phyloP scores from a whole-genome alignment of 2,113 vertebrate species.

The Corvus hawaiiensis region DNA sequence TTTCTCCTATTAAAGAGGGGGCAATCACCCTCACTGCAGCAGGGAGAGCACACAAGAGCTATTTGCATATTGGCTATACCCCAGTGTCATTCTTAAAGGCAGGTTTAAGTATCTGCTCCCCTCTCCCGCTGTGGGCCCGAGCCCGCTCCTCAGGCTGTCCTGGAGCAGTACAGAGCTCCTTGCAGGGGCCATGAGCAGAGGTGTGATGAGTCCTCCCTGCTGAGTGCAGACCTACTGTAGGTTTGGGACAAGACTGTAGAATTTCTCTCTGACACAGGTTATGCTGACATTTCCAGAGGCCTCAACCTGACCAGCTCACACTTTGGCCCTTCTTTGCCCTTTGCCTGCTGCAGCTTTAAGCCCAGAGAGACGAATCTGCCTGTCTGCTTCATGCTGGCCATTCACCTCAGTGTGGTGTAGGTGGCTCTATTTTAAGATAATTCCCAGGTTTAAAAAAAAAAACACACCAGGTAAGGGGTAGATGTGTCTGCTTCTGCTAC shows the following conservation, averaged over 20 bases:
- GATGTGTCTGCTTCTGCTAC: not conserved
- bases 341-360: not conserved
- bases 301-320: not conserved
- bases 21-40: not conserved
- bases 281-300: not conserved
- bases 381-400: not conserved
- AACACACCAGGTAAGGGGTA: not conserved
- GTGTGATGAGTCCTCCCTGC: accelerated
- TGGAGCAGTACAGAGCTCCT: not conserved
- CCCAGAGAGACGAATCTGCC: not conserved
- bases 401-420: accelerated
- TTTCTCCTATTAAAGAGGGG: not conserved
- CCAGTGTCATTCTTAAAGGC: not conserved
- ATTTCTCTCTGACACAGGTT: not conserved
- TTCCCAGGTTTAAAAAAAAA: not conserved
- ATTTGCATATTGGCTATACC: not conserved
- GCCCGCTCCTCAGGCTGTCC: not conserved
- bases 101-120: not conserved
- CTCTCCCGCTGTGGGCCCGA: not conserved
- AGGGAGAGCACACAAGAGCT: not conserved
- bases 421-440: not conserved
- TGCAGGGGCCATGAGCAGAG: not conserved
- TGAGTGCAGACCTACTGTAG: not conserved
- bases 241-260: not conserved
- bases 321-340: not conserved